Base-by-base conservation (phyloP, 2,797 vertebrate genomes). In the Muscicapa comitata region DNA sequence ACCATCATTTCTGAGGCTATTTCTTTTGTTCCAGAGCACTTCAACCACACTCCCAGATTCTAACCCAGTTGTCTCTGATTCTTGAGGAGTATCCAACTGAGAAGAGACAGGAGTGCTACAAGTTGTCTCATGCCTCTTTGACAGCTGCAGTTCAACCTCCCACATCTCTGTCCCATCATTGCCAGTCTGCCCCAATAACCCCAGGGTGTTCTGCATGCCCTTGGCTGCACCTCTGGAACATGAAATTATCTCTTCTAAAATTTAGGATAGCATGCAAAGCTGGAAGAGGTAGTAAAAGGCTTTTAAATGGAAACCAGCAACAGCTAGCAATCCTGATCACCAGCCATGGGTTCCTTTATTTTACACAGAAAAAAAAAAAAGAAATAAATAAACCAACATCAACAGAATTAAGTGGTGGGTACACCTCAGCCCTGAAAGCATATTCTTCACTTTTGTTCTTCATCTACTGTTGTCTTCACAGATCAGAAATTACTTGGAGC, bases 211-310 rank as follows among this genome's bases (percentile, higher is more conserved):
- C 38, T 33, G 26, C 6, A 7, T 21, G 18, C 3, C 24, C 54
- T 43, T 57, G 16, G 7, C 2, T 47, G 35, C 12, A 14, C 35
- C 50, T 78, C 20, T n/a, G 38, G 16, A n/a, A 38, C 0, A 0
- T 47, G 6, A 20, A 70, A 42, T 33, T 65, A 9, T 33, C n/a
- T 55, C 5, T 66, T 61, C 37, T 5, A 7, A 88, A 67, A 25
- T 21, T 53, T 19, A 63, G 13, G 1, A 4, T 40, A 26, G 50
- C 10, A n/a, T 84, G 28, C 13, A 77, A 72, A 65, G n/a, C 38
- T 51, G 16, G 31, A 23, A 67, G n/a, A 61, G 8, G 8, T n/a
- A 29, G 19, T n/a, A 48, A 87, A 75, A 63, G 23, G 7, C 7
- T 67, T 80, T 82, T 76, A 35, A 62, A 51, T 9, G 47, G 78